phyloP scores from a whole-genome alignment of 2,113 vertebrate genomes.

The Polypterus bichir region DNA sequence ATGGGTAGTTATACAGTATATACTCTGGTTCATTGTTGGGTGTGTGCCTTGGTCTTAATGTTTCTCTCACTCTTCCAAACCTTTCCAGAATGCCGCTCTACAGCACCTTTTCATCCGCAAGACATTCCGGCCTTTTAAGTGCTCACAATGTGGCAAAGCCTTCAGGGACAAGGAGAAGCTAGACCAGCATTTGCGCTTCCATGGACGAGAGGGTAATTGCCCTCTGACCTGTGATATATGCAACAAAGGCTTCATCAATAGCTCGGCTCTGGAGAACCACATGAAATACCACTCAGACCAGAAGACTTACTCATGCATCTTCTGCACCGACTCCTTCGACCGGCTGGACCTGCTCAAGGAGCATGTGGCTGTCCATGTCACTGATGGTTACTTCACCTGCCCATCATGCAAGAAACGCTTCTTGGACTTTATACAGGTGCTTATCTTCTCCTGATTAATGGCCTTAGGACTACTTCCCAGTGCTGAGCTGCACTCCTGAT shows the following conservation, averaged over 20 bases:
- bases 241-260: constrained; percentile 82
- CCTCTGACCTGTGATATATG: constrained; percentile 83
- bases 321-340: constrained; percentile 82
- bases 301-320: constrained; percentile 85
- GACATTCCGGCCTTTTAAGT: constrained; percentile 89
- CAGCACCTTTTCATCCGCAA: constrained; percentile 95
- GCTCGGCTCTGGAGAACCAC: constrained; percentile 73
- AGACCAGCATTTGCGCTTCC: constrained; percentile 83
- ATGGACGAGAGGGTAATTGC: constrained; percentile 76
- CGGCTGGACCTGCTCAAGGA: constrained; percentile 84
- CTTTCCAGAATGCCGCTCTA: constrained; percentile 83
- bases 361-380: constrained; percentile 73
- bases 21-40: too few relatives aligned
- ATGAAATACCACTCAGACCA: constrained; percentile 82
- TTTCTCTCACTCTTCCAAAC: constrained; percentile 1
- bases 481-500: too few relatives aligned
- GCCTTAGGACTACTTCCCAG: too few relatives aligned
- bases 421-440: constrained; percentile 91
- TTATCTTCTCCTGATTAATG: too few relatives aligned
- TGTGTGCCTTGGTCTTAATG: too few relatives aligned
- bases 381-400: constrained; percentile 77
- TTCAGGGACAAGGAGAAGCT: constrained; percentile 93
- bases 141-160: constrained; percentile 86
- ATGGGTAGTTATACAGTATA: too few relatives aligned
- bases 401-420: constrained; percentile 93